Percentiles rank a stretch among this genome's conserved stretches.
These are phyloP conservation scores for Leptodactylus fallax DNA, from an alignment of 2,797 vertebrate species.

Conservation along the genomic window DNA sequence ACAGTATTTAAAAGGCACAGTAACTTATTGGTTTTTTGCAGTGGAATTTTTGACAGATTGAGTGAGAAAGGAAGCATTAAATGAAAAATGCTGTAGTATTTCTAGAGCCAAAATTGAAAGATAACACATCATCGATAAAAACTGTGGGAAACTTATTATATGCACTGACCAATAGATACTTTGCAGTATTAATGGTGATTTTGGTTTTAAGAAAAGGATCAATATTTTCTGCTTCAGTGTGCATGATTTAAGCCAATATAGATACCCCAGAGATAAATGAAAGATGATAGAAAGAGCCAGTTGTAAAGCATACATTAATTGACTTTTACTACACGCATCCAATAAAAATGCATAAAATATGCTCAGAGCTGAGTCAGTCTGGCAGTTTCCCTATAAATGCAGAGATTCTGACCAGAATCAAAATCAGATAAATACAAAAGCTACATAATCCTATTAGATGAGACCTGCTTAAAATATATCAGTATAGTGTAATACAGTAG, in stretches of 20 bases:
- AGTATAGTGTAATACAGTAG: background rate
- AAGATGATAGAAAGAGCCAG: background rate
- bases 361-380: background rate
- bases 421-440: background rate
- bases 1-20: too few relatives aligned
- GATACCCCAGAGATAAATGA: background rate
- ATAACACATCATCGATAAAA: too few relatives aligned
- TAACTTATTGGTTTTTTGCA: too few relatives aligned
- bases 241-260: background rate
- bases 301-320: conserved; percentile 8
- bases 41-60: background rate
- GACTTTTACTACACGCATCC: background rate
- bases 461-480: background rate
- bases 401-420: background rate
- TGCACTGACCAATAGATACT: background rate
- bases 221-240: conserved; percentile 1
- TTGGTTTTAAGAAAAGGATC: background rate
- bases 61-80: too few relatives aligned
- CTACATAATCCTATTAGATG: background rate
- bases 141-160: too few relatives aligned
- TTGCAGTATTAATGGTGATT: background rate
- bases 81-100: background rate
- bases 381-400: background rate
- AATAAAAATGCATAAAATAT: conserved; percentile 7
- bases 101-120: too few relatives aligned